These are phyloP conservation scores for Caenorhabditis sinica DNA, from an alignment of 2,888 invertebrate species.

Conservation along the genomic window DNA sequence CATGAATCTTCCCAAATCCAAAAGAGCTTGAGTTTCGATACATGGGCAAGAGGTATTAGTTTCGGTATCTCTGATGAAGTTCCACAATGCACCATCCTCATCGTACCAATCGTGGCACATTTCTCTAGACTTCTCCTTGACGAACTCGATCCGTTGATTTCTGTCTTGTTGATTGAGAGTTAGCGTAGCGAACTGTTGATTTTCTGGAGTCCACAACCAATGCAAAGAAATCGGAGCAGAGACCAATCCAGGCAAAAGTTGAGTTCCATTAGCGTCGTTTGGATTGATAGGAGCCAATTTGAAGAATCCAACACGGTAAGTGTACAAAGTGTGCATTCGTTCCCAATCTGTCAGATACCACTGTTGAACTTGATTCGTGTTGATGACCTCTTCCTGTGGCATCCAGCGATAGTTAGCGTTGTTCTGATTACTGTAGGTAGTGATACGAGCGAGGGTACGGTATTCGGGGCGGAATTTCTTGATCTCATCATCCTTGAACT, in stretches of 20 bases:
- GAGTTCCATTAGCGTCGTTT: slow-evolving; percentile 78
- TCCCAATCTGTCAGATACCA: slow-evolving; percentile 83
- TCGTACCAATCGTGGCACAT: slow-evolving; percentile 84
- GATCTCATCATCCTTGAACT: slow-evolving; percentile 77
- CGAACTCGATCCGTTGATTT: slow-evolving; percentile 73
- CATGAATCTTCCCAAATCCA: slow-evolving; percentile 94
- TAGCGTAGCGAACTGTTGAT: slow-evolving; percentile 73
- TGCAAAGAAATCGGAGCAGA: slow-evolving; percentile 83
- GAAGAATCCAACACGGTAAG: slow-evolving; percentile 82
- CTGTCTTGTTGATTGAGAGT: slow-evolving; percentile 74
- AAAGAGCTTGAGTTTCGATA: slow-evolving; percentile 91
- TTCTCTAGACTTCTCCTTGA: slow-evolving; percentile 79
- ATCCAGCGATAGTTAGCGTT: slow-evolving; percentile 79
- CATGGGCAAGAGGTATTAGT: slow-evolving; percentile 88
- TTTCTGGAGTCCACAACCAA: slow-evolving; percentile 82
- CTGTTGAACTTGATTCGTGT: slow-evolving; percentile 80
- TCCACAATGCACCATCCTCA: slow-evolving; percentile 82
- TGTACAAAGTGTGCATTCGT: slow-evolving; percentile 80
- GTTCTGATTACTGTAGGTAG: slow-evolving; percentile 81
- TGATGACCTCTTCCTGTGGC: slow-evolving; percentile 83
- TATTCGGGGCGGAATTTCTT: slow-evolving; percentile 83
- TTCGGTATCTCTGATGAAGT: slow-evolving; percentile 83
- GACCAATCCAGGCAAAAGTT: slow-evolving; percentile 80
- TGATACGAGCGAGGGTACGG: slow-evolving; percentile 80
- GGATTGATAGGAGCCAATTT: slow-evolving; percentile 82